phyloP scores from a whole-genome alignment of 2,113 vertebrate species.

The Neofelis nebulosa region DNA sequence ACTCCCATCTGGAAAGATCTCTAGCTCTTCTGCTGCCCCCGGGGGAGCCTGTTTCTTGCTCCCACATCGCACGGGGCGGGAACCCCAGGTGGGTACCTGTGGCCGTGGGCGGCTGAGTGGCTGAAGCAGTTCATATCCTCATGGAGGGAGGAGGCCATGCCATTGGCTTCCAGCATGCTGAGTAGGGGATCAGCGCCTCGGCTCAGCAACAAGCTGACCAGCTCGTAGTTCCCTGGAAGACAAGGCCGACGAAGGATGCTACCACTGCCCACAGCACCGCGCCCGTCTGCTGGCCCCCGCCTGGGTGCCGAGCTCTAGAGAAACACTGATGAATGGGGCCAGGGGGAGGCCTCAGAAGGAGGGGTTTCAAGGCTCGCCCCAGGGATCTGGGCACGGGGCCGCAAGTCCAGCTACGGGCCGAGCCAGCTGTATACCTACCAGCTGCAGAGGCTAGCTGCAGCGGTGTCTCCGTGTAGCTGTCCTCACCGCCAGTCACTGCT shows the following conservation, averaged over 20 bases:
- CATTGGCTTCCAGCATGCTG: constrained; percentile 90
- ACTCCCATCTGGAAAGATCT: neutral
- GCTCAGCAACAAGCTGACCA: constrained; percentile 95
- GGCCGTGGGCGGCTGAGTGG: constrained; percentile 95
- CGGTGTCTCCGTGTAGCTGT: constrained; percentile 93
- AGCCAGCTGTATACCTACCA: constrained; percentile 84
- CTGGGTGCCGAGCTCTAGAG: neutral
- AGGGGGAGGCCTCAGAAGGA: neutral
- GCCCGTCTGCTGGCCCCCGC: neutral
- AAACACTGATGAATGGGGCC: neutral
- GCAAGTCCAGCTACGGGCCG: neutral
- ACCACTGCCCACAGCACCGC: accelerated
- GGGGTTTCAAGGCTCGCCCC: neutral
- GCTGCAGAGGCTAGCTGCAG: constrained; percentile 97
- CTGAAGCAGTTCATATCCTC: constrained; percentile 99
- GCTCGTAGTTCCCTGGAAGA: constrained; percentile 94
- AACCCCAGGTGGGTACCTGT: constrained; percentile 87
- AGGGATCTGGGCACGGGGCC: neutral
- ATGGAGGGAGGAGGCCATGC: constrained; percentile 92
- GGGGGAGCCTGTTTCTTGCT: neutral
- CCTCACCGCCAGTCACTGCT: constrained; percentile 91
- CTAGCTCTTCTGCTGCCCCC: neutral
- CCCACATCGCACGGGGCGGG: neutral
- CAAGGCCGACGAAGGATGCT: neutral
- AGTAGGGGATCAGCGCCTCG: constrained; percentile 94